Conservation (phyloP, 1,140 invertebrate genomes). For the Aphelinus certus region DNA sequence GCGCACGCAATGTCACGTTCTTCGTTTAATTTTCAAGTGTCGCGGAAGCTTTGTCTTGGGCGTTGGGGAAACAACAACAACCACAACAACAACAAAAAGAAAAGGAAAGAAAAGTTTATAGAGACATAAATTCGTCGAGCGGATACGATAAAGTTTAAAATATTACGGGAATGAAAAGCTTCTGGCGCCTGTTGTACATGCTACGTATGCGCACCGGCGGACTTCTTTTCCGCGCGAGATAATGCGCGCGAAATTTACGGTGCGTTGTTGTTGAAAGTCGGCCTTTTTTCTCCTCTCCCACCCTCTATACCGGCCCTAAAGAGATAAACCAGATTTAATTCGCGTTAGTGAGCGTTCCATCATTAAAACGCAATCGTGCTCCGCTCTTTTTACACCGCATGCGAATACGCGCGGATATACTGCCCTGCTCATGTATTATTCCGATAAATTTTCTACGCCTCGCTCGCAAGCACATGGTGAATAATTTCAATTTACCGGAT, state of each 20-base stretch:
- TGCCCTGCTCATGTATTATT: too few relatives aligned
- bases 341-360: constrained; percentile 46
- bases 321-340: constrained; percentile 60
- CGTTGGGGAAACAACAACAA: too few relatives aligned
- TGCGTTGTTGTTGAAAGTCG: constrained; percentile 56
- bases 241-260: constrained; percentile 60
- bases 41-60: too few relatives aligned
- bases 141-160: constrained; percentile 64
- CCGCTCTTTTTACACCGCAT: neutral
- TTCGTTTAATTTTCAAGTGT: too few relatives aligned
- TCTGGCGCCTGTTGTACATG: constrained; percentile 48
- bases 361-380: neutral
- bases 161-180: constrained; percentile 65
- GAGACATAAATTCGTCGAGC: constrained; percentile 59
- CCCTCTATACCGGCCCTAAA: constrained; percentile 20
- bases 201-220: constrained; percentile 46
- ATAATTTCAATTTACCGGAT: too few relatives aligned
- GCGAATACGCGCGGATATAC: constrained; percentile 15
- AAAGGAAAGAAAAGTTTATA: constrained; percentile 56
- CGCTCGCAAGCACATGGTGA: neutral
- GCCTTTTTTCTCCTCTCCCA: constrained; percentile 47
- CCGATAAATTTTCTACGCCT: constrained; percentile 22
- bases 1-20: too few relatives aligned
- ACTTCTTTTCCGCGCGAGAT: constrained; percentile 64
- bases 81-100: too few relatives aligned